Evolutionary conservation across 2,113 vertebrate genomes (phyloP).

Genomic region (Corydoras maculifer): DNA sequence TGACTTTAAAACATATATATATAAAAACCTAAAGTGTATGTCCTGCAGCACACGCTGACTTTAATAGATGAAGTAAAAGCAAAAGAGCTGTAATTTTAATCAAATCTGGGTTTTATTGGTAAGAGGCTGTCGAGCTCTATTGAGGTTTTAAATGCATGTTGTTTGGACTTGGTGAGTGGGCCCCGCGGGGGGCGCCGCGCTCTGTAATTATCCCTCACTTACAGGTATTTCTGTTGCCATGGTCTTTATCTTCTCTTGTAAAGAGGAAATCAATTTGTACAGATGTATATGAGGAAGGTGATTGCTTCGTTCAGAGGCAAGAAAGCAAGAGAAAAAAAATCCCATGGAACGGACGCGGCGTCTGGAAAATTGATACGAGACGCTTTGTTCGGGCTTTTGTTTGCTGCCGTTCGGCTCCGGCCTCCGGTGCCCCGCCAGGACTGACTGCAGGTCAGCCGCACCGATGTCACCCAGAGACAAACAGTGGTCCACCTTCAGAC

Average conservation of each 20-base stretch:
- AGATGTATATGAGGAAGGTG: slow-evolving; percentile 62
- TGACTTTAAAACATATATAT: slow-evolving; percentile 52
- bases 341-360: slow-evolving; percentile 43
- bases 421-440: slow-evolving; percentile 17
- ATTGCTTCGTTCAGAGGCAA: slow-evolving; percentile 37
- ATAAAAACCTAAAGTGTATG: slow-evolving; percentile 40
- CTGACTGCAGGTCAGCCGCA: slow-evolving; percentile 23
- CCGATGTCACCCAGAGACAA: background rate
- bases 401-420: slow-evolving; percentile 34
- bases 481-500: background rate
- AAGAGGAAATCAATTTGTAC: slow-evolving; percentile 58
- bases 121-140: slow-evolving; percentile 53
- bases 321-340: slow-evolving; percentile 28
- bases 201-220: slow-evolving; percentile 70
- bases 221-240: slow-evolving; percentile 70
- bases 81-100: slow-evolving; percentile 70
- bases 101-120: slow-evolving; percentile 58
- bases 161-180: slow-evolving; percentile 57
- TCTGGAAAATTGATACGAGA: slow-evolving; percentile 43
- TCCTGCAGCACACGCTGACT: slow-evolving; percentile 60
- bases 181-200: slow-evolving; percentile 58
- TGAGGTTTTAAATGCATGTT: slow-evolving; percentile 65
- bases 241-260: slow-evolving; percentile 62
- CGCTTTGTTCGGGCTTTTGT: slow-evolving; percentile 43
- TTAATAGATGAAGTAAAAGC: slow-evolving; percentile 67